These are phyloP conservation scores for Corythornis vintsioides DNA, from an alignment of 2,113 vertebrate genomes.

Conservation along the genomic window DNA sequence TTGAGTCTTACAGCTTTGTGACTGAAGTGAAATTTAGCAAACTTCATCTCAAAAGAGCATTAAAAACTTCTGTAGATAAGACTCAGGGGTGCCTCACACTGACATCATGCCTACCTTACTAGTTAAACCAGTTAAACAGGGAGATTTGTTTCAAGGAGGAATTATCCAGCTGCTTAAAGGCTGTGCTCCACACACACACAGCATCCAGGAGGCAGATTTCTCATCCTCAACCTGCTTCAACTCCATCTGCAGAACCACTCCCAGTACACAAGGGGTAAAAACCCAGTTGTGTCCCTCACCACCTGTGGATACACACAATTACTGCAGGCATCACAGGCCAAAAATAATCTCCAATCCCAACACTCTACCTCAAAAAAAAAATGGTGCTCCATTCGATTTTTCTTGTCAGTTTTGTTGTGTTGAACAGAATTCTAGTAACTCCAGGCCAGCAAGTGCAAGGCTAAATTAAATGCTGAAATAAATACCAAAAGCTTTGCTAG, in stretches of 20 bases:
- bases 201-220: neutral
- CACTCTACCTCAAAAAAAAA: neutral
- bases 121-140: neutral
- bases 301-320: neutral
- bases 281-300: neutral
- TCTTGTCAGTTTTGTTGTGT: neutral
- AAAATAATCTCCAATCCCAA: neutral
- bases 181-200: neutral
- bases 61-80: neutral
- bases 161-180: neutral
- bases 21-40: neutral
- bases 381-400: neutral
- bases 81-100: neutral
- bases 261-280: too few relatives aligned
- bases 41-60: neutral
- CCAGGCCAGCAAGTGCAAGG: neutral
- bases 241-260: neutral
- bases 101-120: neutral
- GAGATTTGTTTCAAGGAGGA: neutral
- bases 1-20: accelerated
- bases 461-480: neutral
- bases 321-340: neutral
- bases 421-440: neutral
- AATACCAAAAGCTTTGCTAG: neutral
- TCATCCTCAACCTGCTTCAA: neutral